Base-by-base conservation (phyloP, 2,797 vertebrate genomes). In the Phylloscopus collybita region DNA sequence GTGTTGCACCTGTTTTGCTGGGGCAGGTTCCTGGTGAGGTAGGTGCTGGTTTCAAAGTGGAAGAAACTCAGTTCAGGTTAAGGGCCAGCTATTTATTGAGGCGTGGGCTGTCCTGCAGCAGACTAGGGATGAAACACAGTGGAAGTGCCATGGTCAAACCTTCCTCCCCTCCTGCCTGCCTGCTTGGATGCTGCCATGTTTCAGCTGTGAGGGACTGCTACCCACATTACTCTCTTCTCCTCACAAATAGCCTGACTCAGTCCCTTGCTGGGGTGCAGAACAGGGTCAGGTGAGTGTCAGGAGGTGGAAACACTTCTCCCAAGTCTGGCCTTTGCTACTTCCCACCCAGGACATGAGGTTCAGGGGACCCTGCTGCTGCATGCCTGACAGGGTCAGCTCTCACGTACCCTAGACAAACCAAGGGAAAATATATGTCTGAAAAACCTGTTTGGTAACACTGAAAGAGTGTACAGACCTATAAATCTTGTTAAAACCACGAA, bases 401-500 rank as follows among this genome's bases (percentile, higher is more conserved):
- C 19, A 26, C 66, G 14, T 11, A 38, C 53, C 27, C 15, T 40
- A 32, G 32, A 54, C 54, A 82, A 80, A 62, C 64, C 36, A 84
- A 45, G 83, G 47, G 61, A 91, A 88, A 81, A 73, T 19, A 8
- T 26, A 4, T 6, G 3, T 38, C 38, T 45, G 59, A 44, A 73
- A 92, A 91, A 61, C 15, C 44, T 65, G 23, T 64, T 53, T 61
- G 34, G 25, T 88, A 70, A 62, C 26, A 27, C 6, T 84, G 56
- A 57, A 92, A 86, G 70, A 76, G 26, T 72, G 54, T 45, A 69
- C 40, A 83, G 66, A 66, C 23, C 29, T 69, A 26, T 53, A 85
- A 86, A 91, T 96, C 44, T 16, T 10, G 54, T 83, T 89, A 80
- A 73, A 80, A 94, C 11, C 30, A 80, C 53, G 80, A 94, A 62